A percentile compares a stretch with the other conserved stretches of the same genome.
Evolutionary conservation across 1,140 invertebrate genomes (phyloP).

Genomic region (Subanguina moxae): DNA sequence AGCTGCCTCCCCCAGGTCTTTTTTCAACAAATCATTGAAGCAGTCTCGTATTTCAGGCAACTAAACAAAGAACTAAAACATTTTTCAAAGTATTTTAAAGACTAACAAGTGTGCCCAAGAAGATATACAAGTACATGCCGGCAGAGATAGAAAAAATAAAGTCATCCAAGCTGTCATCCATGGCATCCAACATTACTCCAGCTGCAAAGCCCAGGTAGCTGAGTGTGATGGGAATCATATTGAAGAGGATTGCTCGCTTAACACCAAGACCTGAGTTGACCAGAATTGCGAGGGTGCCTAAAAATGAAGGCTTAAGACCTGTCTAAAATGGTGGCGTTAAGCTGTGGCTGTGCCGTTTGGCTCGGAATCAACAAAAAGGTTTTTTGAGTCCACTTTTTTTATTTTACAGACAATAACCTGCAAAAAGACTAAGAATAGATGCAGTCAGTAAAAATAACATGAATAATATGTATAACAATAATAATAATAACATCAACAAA

Average conservation of each 20-base stretch:
- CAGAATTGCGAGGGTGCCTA: constrained; percentile 44
- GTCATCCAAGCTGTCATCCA: constrained; percentile 47
- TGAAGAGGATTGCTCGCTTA: constrained; percentile 46
- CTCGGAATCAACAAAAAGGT: too few species aligned
- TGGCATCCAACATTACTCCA: constrained; percentile 49
- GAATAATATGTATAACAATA: constrained; percentile 26
- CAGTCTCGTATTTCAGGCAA: constrained; percentile 53
- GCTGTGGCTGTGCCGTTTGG: too few species aligned
- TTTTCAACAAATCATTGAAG: constrained; percentile 43
- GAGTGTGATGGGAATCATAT: constrained; percentile 47
- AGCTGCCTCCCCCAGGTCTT: constrained; percentile 32
- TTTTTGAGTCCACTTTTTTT: too few species aligned
- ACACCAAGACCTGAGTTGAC: constrained; percentile 46
- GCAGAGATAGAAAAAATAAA: constrained; percentile 53
- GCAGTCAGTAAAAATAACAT: not conserved
- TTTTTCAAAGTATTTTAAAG: not conserved
- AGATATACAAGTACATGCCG: constrained; percentile 57
- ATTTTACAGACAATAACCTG: too few species aligned
- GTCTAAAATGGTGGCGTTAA: too few species aligned
- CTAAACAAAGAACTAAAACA: constrained; percentile 21
- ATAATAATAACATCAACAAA: too few species aligned
- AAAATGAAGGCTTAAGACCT: not conserved
- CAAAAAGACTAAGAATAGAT: too few species aligned
- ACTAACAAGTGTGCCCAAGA: constrained; percentile 51
- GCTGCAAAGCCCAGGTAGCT: constrained; percentile 36